phyloP scores from a whole-genome alignment of 1,140 invertebrate species.

The Brachionus manjavacas region DNA sequence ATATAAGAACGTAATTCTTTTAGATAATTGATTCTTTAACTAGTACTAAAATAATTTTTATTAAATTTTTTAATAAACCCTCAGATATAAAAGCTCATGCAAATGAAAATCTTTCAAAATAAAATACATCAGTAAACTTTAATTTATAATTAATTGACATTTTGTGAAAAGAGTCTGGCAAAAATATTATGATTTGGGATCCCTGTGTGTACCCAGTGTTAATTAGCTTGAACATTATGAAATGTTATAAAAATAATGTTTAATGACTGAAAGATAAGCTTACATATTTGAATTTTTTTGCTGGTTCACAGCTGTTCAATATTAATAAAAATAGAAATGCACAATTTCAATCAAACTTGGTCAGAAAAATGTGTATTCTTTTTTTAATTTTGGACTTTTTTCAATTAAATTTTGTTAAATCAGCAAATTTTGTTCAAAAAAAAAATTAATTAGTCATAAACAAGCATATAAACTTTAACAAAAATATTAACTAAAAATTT shows the following conservation, averaged over 20 bases:
- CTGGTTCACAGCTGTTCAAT: not conserved
- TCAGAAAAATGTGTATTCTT: not conserved
- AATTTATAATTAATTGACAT: not conserved
- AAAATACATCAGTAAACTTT: not conserved
- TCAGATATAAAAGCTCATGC: not conserved
- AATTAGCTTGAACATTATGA: not conserved
- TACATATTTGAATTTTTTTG: not conserved
- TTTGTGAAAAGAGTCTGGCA: not conserved
- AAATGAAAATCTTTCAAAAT: not conserved
- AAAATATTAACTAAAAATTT: not conserved
- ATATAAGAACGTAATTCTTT: constrained; percentile 19
- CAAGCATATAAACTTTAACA: not conserved
- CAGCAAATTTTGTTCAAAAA: not conserved
- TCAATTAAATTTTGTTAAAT: not conserved
- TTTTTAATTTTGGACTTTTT: not conserved
- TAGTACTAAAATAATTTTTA: not conserved
- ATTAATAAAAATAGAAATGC: not conserved
- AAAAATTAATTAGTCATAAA: not conserved
- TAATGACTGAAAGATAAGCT: not conserved
- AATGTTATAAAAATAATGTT: not conserved
- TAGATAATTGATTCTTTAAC: constrained; percentile 11
- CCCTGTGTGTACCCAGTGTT: not conserved
- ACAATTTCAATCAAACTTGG: not conserved
- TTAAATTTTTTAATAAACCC: not conserved
- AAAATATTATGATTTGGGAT: not conserved